These are phyloP conservation scores for Axis porcinus DNA, from an alignment of 2,113 vertebrate genomes.

Conservation along the genomic window DNA sequence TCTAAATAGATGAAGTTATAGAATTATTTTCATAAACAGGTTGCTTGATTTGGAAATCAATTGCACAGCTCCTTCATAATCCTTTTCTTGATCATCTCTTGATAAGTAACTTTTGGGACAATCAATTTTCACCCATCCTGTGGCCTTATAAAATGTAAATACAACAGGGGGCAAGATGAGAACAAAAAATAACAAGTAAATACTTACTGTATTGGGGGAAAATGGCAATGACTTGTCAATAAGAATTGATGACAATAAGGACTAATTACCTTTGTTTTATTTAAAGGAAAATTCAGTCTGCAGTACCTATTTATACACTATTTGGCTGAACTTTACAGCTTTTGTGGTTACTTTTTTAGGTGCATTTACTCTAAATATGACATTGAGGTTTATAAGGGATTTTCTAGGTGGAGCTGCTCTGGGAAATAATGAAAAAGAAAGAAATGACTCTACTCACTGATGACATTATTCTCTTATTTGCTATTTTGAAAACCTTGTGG, in stretches of 20 bases:
- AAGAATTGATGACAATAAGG: not conserved
- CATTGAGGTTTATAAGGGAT: not conserved
- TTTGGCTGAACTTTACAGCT: not conserved
- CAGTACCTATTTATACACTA: not conserved
- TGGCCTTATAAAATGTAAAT: slow-evolving; percentile 33
- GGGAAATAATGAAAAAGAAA: not conserved
- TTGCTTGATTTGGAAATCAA: slow-evolving; percentile 37
- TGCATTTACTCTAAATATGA: not conserved
- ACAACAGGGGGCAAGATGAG: not conserved
- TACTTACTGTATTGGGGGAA: not conserved
- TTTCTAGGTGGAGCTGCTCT: not conserved
- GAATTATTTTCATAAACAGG: slow-evolving; percentile 75
- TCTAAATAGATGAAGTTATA: slow-evolving; percentile 55
- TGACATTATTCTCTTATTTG: not conserved
- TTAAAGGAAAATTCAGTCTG: slow-evolving; percentile 43
- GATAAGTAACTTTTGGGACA: not conserved
- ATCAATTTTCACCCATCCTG: slow-evolving; percentile 20
- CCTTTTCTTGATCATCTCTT: not conserved
- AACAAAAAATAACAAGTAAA: slow-evolving; percentile 10
- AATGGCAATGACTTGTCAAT: not conserved
- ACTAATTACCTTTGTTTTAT: slow-evolving; percentile 43
- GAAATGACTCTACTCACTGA: not conserved
- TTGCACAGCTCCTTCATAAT: accelerated
- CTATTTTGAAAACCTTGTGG: not conserved
- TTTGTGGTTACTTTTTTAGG: not conserved